These are phyloP conservation scores for Patella ulyssiponensis DNA, from an alignment of 2,888 invertebrate species.

Conservation along the genomic window DNA sequence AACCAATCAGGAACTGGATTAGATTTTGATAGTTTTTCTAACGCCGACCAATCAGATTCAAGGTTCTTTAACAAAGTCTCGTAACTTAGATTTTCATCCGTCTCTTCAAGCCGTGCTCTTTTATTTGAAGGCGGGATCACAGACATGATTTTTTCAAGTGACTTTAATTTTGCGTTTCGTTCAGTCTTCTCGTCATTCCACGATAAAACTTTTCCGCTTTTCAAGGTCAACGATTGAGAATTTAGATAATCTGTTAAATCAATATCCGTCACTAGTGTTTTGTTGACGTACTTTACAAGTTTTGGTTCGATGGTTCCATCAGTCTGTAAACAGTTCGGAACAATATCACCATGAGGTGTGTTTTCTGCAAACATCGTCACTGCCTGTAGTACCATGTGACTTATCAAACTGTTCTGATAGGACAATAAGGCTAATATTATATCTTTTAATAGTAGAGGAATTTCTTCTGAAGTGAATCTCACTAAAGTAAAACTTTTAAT, in stretches of 20 bases:
- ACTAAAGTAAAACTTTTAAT: background rate
- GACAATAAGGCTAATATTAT: constrained; percentile 43
- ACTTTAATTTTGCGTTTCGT: background rate
- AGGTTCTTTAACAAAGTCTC: background rate
- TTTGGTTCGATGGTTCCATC: constrained; percentile 44
- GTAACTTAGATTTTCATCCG: background rate
- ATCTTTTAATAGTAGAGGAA: constrained; percentile 32
- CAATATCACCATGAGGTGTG: constrained; percentile 55
- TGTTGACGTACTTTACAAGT: constrained; percentile 55
- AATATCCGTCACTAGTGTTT: constrained; percentile 3
- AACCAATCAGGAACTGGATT: constrained; percentile 6
- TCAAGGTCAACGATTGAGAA: background rate
- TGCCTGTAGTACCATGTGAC: constrained; percentile 49
- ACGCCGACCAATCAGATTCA: background rate
- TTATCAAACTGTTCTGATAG: constrained; percentile 44
- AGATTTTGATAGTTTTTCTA: background rate
- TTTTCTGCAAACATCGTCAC: constrained; percentile 62
- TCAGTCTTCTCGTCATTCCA: background rate
- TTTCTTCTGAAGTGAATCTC: background rate
- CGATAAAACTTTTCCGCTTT: background rate
- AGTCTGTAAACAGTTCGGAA: constrained; percentile 57
- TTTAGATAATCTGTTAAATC: background rate
- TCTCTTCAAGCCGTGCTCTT: background rate
- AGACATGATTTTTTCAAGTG: background rate
- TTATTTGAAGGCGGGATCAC: background rate